phyloP scores from a whole-genome alignment of 2,113 vertebrate genomes.

The Nanorana parkeri region DNA sequence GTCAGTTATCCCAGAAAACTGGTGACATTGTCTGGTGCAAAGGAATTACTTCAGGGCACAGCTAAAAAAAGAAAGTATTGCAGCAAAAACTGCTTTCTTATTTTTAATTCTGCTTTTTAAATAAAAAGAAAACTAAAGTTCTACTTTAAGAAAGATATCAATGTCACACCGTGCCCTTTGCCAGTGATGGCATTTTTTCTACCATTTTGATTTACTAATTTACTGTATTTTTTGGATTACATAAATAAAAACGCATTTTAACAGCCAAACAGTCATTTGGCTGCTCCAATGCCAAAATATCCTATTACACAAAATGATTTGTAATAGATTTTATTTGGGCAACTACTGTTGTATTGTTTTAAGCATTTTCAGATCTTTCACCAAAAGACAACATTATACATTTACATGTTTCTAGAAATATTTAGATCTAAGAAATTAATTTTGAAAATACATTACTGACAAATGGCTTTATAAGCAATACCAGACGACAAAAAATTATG shows the following conservation, averaged over 20 bases:
- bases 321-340: constrained; percentile 29
- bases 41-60: no score
- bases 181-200: not conserved
- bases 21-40: no score
- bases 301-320: constrained; percentile 28
- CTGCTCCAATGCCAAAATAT: constrained; percentile 25
- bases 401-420: constrained; percentile 35
- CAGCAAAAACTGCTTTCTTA: no score
- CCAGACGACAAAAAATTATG: constrained; percentile 37
- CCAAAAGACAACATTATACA: constrained; percentile 17
- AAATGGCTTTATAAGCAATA: constrained; percentile 44
- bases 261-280: constrained; percentile 1
- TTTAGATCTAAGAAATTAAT: constrained; percentile 51
- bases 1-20: no score
- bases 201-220: not conserved
- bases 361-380: constrained; percentile 3
- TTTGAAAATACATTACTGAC: constrained; percentile 45
- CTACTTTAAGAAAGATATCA: not conserved
- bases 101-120: no score
- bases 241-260: constrained; percentile 14
- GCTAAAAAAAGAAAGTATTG: no score
- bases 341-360: constrained; percentile 40
- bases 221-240: not conserved
- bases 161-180: not conserved
- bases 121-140: no score